Evolutionary conservation across 2,113 vertebrate genomes (phyloP).

Genomic region (Leptocoma aspasia): DNA sequence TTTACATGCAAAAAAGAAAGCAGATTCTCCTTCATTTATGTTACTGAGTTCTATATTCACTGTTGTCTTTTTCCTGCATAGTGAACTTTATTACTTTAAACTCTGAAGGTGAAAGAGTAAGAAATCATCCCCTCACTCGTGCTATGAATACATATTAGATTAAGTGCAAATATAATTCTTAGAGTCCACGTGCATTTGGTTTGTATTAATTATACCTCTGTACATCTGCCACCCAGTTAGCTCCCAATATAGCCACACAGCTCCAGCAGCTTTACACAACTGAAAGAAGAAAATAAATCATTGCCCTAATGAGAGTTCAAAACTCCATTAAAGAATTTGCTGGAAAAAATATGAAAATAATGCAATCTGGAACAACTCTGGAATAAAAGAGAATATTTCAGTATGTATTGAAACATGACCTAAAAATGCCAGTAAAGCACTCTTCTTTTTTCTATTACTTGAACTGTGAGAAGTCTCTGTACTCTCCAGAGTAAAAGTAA

Average conservation of each 20-base stretch:
- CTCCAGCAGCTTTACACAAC: not conserved
- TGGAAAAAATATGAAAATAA: conserved; percentile 40
- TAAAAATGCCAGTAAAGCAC: conserved; percentile 36
- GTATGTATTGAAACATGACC: conserved; percentile 41
- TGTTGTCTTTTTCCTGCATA: not conserved
- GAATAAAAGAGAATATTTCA: conserved; percentile 52
- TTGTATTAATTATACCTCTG: conserved; percentile 28
- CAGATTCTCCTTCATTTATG: not conserved
- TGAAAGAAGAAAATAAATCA: conserved; percentile 36
- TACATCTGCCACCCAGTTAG: conserved; percentile 14
- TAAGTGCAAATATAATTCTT: conserved; percentile 2
- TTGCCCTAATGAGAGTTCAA: not conserved
- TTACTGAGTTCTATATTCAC: not conserved
- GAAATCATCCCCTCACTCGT: not conserved
- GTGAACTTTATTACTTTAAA: not conserved
- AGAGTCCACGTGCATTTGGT: not conserved
- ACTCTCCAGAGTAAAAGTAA: conserved; percentile 1
- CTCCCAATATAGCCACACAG: not conserved
- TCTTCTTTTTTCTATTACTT: conserved; percentile 34
- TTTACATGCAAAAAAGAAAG: not conserved
- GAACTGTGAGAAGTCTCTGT: not conserved
- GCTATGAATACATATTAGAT: not conserved
- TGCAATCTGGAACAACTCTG: conserved; percentile 6
- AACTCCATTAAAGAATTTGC: not conserved
- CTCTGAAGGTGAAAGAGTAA: not conserved